Evolutionary conservation across 2,113 vertebrate genomes (phyloP).

Genomic region (Tauraco erythrolophus): DNA sequence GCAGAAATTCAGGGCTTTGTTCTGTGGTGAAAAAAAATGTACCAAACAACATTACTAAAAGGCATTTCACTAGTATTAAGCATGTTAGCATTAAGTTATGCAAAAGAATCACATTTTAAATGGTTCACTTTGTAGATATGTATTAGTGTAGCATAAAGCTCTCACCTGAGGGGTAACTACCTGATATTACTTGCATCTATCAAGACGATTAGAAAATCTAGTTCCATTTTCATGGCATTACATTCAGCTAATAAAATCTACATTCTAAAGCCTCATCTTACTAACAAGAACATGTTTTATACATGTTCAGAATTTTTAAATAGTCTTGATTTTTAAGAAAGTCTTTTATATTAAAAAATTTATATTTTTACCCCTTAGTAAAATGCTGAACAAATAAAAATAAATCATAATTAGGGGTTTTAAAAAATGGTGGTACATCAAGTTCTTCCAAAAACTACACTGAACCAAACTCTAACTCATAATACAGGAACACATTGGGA

Average conservation of each 20-base stretch:
- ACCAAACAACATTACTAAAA: background rate
- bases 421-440: background rate
- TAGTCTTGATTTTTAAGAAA: background rate
- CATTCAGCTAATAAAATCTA: background rate
- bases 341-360: background rate
- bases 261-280: background rate
- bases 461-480: background rate
- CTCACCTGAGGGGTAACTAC: background rate
- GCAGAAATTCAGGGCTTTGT: background rate
- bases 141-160: background rate
- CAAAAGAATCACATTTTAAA: background rate
- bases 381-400: background rate
- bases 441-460: background rate
- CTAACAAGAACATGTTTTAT: background rate
- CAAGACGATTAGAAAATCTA: background rate
- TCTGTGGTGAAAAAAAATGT: background rate
- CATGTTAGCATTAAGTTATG: background rate
- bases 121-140: background rate
- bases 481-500: background rate
- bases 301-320: background rate
- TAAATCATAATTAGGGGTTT: background rate
- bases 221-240: background rate
- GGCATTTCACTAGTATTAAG: background rate
- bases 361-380: background rate
- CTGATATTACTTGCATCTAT: background rate